Conservation (phyloP, 2,797 vertebrate genomes). For the Leptatherina wallacei region DNA sequence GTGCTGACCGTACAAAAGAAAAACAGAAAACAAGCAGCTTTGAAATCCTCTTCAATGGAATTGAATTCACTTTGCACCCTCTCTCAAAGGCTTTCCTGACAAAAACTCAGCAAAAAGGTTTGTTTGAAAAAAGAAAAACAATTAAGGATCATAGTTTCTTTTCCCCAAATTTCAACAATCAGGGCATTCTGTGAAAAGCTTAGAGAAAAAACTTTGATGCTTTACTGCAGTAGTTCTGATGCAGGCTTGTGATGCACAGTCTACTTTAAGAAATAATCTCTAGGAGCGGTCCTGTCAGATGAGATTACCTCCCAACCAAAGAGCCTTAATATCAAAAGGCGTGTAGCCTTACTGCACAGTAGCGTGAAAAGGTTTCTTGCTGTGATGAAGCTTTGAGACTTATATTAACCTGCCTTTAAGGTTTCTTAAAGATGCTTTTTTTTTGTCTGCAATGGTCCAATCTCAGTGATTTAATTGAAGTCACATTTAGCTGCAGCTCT, state of each 20-base stretch:
- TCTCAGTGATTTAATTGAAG: constrained; percentile 8
- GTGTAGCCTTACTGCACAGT: neutral
- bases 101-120: constrained; percentile 45
- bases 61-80: constrained; percentile 52
- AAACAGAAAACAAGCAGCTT: constrained; percentile 45
- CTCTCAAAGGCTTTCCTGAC: constrained; percentile 64
- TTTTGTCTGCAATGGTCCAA: neutral
- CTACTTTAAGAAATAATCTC: constrained; percentile 28
- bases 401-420: constrained; percentile 9
- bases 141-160: constrained; percentile 61
- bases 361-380: constrained; percentile 7
- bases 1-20: constrained; percentile 68
- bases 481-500: neutral
- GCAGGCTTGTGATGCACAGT: constrained; percentile 30
- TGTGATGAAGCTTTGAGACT: neutral
- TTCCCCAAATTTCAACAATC: constrained; percentile 46
- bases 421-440: neutral
- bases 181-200: constrained; percentile 33
- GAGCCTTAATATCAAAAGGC: constrained; percentile 32
- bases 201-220: constrained; percentile 48
- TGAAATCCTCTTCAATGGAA: constrained; percentile 73
- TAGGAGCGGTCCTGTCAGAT: constrained; percentile 36
- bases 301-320: constrained; percentile 2
- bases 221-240: constrained; percentile 44
- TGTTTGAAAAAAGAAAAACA: constrained; percentile 28